These are phyloP conservation scores for Agelastica alni DNA, from an alignment of 2,888 invertebrate genomes.

Conservation along the genomic window DNA sequence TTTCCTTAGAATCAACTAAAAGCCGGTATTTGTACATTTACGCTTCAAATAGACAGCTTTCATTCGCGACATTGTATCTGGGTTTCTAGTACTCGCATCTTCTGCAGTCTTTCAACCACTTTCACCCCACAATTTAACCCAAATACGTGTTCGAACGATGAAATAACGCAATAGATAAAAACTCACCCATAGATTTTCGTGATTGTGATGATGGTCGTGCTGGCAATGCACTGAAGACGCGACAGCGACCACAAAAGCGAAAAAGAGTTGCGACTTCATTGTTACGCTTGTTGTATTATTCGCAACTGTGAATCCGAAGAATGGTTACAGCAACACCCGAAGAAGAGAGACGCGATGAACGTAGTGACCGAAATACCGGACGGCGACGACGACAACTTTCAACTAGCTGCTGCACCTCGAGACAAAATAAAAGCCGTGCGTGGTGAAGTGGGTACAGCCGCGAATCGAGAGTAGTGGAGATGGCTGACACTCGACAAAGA, in stretches of 20 bases:
- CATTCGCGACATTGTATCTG: no score
- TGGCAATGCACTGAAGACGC: conserved; percentile 21
- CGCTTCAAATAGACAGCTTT: no score
- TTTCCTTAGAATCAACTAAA: no score
- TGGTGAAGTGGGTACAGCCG: background rate
- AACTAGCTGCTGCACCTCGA: conserved; percentile 1
- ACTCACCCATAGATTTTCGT: conserved; percentile 36
- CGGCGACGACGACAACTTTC: no score
- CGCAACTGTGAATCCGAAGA: background rate
- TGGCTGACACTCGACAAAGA: background rate
- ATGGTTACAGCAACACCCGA: conserved; percentile 14
- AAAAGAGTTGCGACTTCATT: conserved; percentile 19
- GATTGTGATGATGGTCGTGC: conserved; percentile 28
- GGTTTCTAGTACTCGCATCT: conserved; percentile 20
- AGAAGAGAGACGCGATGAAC: conserved; percentile 9
- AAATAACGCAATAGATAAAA: background rate
- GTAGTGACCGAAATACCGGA: no score
- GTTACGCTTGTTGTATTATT: conserved; percentile 8
- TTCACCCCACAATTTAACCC: conserved; percentile 8
- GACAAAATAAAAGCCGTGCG: background rate
- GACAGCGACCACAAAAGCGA: conserved; percentile 25
- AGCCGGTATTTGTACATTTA: no score
- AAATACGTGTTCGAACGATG: background rate
- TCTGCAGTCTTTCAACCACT: conserved; percentile 5
- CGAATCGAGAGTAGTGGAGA: conserved; percentile 1